Conservation (phyloP, 2,888 invertebrate species). For the Volucella inflata region DNA sequence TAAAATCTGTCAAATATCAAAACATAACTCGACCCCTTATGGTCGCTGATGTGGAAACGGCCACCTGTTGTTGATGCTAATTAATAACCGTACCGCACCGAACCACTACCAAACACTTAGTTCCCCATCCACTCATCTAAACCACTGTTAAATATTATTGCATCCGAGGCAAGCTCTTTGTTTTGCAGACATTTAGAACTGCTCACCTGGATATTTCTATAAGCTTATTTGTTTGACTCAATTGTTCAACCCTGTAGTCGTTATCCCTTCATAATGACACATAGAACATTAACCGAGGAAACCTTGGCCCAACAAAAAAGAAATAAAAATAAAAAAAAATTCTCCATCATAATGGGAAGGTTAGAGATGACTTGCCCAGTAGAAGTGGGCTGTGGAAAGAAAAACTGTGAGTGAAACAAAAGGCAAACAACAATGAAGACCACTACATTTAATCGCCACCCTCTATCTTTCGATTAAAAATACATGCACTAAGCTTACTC, state of each 20-base stretch:
- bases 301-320: slow-evolving; percentile 47
- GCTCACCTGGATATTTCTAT: slow-evolving; percentile 4
- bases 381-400: slow-evolving; percentile 6
- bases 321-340: slow-evolving; percentile 13
- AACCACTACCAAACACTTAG: too few species aligned
- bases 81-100: background rate
- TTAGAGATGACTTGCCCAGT: slow-evolving; percentile 58
- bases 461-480: slow-evolving; percentile 64
- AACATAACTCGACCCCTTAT: too few species aligned
- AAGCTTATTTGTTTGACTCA: slow-evolving; percentile 45
- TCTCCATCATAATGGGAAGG: slow-evolving; percentile 49
- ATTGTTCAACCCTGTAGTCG: slow-evolving; percentile 32
- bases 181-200: slow-evolving; percentile 41
- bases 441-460: slow-evolving; percentile 34
- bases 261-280: slow-evolving; percentile 40
- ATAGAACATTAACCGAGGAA: slow-evolving; percentile 40
- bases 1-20: too few species aligned
- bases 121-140: too few species aligned
- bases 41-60: background rate
- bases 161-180: slow-evolving; percentile 45
- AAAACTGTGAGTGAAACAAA: background rate
- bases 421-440: slow-evolving; percentile 63
- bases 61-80: slow-evolving; percentile 42
- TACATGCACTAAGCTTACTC: slow-evolving; percentile 14
- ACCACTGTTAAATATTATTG: background rate